phyloP scores from a whole-genome alignment of 2,113 vertebrate genomes.

The Mus spicilegus region DNA sequence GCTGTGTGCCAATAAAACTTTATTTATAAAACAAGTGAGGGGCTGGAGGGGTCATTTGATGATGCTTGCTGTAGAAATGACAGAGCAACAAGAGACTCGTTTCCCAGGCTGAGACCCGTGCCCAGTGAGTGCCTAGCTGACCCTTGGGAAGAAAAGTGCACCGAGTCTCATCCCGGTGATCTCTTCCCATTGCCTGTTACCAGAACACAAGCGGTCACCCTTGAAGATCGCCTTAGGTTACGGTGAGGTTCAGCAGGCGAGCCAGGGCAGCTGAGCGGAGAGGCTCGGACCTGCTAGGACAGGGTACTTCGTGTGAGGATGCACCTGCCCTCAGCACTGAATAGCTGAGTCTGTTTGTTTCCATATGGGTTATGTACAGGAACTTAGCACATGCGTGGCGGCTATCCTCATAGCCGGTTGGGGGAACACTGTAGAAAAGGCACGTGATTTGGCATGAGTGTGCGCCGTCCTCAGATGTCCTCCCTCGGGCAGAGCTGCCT shows the following conservation, averaged over 20 bases:
- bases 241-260: background rate
- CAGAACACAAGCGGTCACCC: background rate
- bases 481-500: conserved; percentile 79
- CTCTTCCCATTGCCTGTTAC: background rate
- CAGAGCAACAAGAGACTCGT: background rate
- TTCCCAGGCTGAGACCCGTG: background rate
- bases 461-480: conserved; percentile 80
- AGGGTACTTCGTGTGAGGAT: fast-evolving
- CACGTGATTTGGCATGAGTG: conserved; percentile 86
- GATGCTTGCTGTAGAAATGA: background rate
- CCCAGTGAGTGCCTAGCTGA: background rate
- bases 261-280: too few species aligned
- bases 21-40: conserved; percentile 74
- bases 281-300: background rate
- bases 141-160: background rate
- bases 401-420: conserved; percentile 77
- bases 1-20: conserved; percentile 65
- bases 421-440: conserved; percentile 87
- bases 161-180: background rate
- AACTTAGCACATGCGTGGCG: conserved; percentile 84
- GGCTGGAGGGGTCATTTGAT: background rate
- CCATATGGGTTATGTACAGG: background rate
- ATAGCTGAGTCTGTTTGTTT: background rate
- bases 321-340: too few species aligned
- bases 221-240: background rate